Conservation (phyloP, 2,888 invertebrate genomes). For the Limenitis camilla region DNA sequence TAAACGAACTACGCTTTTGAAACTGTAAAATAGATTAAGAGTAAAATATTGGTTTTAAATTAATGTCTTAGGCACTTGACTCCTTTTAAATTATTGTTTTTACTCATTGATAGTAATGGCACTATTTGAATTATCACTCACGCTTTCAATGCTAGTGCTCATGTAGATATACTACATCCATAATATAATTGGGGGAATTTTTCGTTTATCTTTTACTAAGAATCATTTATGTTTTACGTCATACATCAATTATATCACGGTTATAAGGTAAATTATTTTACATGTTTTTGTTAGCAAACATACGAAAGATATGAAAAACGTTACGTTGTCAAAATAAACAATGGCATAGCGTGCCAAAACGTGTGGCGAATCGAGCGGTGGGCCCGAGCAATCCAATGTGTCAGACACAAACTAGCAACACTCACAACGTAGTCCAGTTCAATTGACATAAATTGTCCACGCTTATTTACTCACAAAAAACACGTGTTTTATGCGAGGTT, state of each 20-base stretch:
- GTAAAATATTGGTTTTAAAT: slow-evolving; percentile 10
- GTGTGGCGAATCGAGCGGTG: slow-evolving; percentile 31
- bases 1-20: background rate
- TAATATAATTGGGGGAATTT: slow-evolving; percentile 3
- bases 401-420: slow-evolving; percentile 32
- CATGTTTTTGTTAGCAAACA: slow-evolving; percentile 19
- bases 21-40: background rate
- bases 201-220: background rate
- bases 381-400: slow-evolving; percentile 50
- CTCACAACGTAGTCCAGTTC: slow-evolving; percentile 35
- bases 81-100: slow-evolving; percentile 21
- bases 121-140: slow-evolving; percentile 12
- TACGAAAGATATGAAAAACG: slow-evolving; percentile 15
- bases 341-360: slow-evolving; percentile 39
- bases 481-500: slow-evolving; percentile 35
- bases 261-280: slow-evolving; percentile 5
- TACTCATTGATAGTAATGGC: slow-evolving; percentile 21
- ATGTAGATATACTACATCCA: slow-evolving; percentile 2
- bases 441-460: slow-evolving; percentile 39
- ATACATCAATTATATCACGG: background rate
- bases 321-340: slow-evolving; percentile 38
- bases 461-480: slow-evolving; percentile 62
- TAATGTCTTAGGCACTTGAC: slow-evolving; percentile 20
- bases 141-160: slow-evolving; percentile 3
- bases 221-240: background rate